Conservation (phyloP, 2,797 vertebrate species). For the Sylvia borin region DNA sequence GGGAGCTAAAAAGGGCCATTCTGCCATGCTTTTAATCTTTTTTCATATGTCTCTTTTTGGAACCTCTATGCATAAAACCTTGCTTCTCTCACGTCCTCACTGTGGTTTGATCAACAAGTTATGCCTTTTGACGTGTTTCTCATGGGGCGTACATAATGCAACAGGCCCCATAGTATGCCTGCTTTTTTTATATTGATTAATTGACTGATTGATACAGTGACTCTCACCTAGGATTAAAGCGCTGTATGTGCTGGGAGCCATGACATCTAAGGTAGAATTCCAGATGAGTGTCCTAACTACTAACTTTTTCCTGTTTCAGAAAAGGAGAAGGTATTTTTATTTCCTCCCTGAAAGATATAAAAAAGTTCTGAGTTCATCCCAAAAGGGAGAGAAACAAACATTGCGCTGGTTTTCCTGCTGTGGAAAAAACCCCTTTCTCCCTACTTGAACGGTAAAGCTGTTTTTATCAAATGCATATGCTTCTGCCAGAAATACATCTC, state of each 20-base stretch:
- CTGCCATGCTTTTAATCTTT: background rate
- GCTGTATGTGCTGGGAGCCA: background rate
- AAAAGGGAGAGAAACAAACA: background rate
- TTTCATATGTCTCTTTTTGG: background rate
- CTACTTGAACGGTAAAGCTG: background rate
- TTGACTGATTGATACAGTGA: background rate
- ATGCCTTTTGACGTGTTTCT: accelerated
- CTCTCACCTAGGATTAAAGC: background rate
- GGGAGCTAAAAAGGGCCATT: background rate
- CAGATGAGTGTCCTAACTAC: background rate
- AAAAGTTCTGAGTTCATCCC: background rate
- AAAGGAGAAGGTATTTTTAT: background rate
- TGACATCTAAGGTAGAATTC: background rate
- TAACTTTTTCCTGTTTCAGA: background rate
- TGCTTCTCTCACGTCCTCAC: background rate
- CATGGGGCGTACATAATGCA: background rate
- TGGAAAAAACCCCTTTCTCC: background rate
- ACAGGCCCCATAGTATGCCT: background rate
- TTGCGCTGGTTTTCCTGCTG: background rate
- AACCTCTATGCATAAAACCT: background rate
- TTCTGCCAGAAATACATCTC: constrained; percentile 32
- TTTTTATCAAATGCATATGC: constrained; percentile 11
- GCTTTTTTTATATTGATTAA: background rate
- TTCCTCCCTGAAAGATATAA: background rate
- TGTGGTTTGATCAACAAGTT: background rate